Conservation (phyloP, 2,888 invertebrate genomes). For the Metellina segmentata region DNA sequence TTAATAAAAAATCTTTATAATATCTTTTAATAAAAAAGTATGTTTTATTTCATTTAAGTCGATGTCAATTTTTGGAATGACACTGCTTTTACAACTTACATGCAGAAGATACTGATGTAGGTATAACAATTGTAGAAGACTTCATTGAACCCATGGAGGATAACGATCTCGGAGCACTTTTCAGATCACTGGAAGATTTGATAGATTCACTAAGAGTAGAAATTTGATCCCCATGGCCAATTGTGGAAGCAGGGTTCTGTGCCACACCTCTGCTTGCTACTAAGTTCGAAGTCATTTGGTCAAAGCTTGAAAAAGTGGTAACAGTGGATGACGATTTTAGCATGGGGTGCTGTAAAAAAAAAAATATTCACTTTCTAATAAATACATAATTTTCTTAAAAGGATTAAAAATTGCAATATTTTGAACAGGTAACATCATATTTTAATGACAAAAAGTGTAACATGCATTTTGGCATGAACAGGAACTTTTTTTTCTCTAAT, state of each 20-base stretch:
- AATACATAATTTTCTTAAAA: background rate
- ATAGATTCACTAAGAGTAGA: constrained; percentile 23
- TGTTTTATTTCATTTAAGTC: no score
- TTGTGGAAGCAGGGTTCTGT: constrained; percentile 19
- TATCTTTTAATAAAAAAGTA: no score
- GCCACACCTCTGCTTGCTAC: constrained; percentile 42
- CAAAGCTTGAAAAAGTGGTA: constrained; percentile 69
- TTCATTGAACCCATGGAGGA: constrained; percentile 28
- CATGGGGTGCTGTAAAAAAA: constrained; percentile 49
- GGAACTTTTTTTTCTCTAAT: no score
- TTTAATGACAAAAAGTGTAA: no score
- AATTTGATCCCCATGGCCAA: constrained; percentile 52
- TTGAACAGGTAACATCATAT: no score
- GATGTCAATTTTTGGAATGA: no score
- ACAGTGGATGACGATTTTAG: constrained; percentile 63
- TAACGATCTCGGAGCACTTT: constrained; percentile 49
- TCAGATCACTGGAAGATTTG: constrained; percentile 37
- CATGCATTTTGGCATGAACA: no score
- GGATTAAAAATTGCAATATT: background rate
- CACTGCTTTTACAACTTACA: constrained; percentile 11
- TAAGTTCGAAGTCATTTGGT: constrained; percentile 58
- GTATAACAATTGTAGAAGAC: constrained; percentile 45
- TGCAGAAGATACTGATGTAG: constrained; percentile 35
- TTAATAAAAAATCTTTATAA: no score
- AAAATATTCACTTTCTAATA: background rate